Evolutionary conservation across 53 echinoderm and acorn worm species (phyloP), one percentile per base, ranked within the genome.

Genomic region (Apostichopus leukothele): DNA sequence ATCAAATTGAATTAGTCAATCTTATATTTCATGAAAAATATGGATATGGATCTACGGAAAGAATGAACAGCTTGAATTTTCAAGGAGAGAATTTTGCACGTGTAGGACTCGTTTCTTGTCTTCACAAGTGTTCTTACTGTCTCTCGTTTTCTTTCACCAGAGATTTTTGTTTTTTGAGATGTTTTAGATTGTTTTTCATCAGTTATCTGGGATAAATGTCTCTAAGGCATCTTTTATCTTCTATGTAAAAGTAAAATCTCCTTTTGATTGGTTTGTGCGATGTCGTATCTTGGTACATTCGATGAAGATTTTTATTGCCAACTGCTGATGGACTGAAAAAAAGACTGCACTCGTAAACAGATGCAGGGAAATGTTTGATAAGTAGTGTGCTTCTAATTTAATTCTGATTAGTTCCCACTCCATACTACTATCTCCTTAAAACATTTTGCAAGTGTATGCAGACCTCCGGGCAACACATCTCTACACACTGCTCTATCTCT

Each of bases 401-500:
- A 81, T 81, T 59, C 22, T 81, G 18, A 81, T 22, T 81, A 81
- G 81, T 59, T 60, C 55, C 59, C 60, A 59, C 55, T 81, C 20
- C 55, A 50, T 16, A 76, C 39, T 39, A 20, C 55, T 14, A 81
- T 81, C 25, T 3, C 20, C 55, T 54, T 20, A 23, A 55, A 59
- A 21, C 59, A 21, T 16, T 52, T 54, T 59, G n/a, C 22, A 81
- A 22, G 54, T 51, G 16, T 81, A 81, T 81, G 81, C 81, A 81
- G 21, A 81, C 81, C 81, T 81, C 60, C 16, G 60, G 81, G 81
- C 55, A 81, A 57, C 9, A 18, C 59, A 81, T 57, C 81, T 39
- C 51, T 81, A 18, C 59, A 55, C 54, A 55, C 51, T 13, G 50
- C 57, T 57, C 0, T 6, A 25, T 25, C 25, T 25, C 39, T 39